These are phyloP conservation scores for Poliocrania exsul DNA, from an alignment of 2,797 vertebrate genomes.

Conservation along the genomic window DNA sequence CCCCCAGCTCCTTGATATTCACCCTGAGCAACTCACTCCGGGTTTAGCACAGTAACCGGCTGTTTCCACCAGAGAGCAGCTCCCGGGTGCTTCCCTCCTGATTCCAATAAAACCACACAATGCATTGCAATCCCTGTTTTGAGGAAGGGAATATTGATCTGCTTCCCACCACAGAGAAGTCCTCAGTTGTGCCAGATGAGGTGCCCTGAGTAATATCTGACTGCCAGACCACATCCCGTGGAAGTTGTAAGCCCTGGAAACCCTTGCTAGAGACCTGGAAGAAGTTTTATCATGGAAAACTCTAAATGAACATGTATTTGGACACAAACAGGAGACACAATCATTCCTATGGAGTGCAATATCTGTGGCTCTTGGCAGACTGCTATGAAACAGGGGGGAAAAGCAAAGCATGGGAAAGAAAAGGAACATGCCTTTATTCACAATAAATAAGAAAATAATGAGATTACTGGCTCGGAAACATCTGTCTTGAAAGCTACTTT, in stretches of 20 bases:
- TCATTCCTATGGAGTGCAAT: not conserved
- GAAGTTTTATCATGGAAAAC: not conserved
- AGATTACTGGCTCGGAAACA: not conserved
- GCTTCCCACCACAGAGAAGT: not conserved
- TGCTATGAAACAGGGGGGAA: not conserved
- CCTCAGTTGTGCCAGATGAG: not conserved
- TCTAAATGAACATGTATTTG: not conserved
- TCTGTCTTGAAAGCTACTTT: not conserved
- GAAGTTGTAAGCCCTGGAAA: not conserved
- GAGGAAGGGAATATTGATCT: not conserved
- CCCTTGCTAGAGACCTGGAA: not conserved
- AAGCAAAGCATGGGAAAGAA: not conserved
- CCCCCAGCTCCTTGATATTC: constrained; percentile 32
- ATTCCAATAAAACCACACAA: not conserved
- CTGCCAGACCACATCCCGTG: rapidly evolving
- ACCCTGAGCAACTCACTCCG: not conserved
- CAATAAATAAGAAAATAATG: not conserved
- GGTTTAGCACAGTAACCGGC: not conserved
- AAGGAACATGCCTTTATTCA: not conserved
- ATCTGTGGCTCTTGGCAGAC: not conserved
- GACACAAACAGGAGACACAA: not conserved
- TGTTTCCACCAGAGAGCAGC: not conserved
- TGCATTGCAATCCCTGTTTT: not conserved
- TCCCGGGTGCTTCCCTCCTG: not conserved
- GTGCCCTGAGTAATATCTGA: not conserved